Evolutionary conservation across 2,113 vertebrate species (phyloP), one percentile per base, ranked within the genome.

Genomic region (Rissa tridactyla): DNA sequence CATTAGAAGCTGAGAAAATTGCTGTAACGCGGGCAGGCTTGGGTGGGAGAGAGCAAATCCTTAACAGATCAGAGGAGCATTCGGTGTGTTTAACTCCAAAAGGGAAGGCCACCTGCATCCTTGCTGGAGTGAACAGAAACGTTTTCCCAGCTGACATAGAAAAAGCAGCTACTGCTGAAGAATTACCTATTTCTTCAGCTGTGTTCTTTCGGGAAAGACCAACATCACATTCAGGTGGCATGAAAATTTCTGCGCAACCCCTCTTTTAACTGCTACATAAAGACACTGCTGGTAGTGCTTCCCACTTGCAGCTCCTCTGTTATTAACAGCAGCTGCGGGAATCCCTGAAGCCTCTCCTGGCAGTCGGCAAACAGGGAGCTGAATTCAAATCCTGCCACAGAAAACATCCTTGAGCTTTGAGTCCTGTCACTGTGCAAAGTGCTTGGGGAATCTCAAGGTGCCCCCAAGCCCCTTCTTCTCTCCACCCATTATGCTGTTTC

Each of bases 91-190:
- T 80, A 85, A 73, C 36, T 80, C 75, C 10, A 25, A 42, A 69
- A 75, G 46, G 18, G 60, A 90, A 91, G 62, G 72, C 40, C 64
- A 76, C 65, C 38, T 38, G 51, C 66, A 81, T 49, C 61, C 49
- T 91, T 5, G 1, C 57, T 52, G 32, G 32, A 86, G 49, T 4
- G 21, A 81, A 62, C 49, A 62, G 14, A 88, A 92, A 76, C 27
- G 7, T 51, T 32, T 86, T 82, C 42, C 23, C 55, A 77, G 15
- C 61, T 68, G 30, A 40, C 32, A 32, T 5, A 27, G 27, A 42
- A 60, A 86, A 87, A 88, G 20, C 65, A 92, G 69, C 38, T 36
- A 7, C 26, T 88, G 20, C 64, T 75, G 47, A 95, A 66, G 76
- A 88, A 86, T 29, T n/a, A 47, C 47, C 32, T 69, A 44, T 21